Evolutionary conservation across 2,113 vertebrate genomes (phyloP).

Genomic region (Oreamnos americanus): DNA sequence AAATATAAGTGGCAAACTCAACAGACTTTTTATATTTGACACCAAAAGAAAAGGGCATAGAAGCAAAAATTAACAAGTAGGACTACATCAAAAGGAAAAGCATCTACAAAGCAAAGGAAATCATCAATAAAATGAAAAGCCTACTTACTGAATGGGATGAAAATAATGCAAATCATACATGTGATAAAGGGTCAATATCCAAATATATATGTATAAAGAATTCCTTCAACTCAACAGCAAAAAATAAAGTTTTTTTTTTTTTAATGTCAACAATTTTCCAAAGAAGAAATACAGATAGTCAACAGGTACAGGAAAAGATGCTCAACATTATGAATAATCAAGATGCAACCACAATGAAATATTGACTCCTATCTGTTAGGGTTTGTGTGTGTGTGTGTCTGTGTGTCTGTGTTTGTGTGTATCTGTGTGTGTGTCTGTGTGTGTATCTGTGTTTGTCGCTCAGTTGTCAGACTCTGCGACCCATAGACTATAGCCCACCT

Average conservation of each 20-base stretch:
- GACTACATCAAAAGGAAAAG: not conserved
- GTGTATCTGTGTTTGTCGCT: not conserved
- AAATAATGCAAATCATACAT: not conserved
- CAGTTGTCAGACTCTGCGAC: accelerated
- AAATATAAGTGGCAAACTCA: not conserved
- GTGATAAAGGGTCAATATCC: not conserved
- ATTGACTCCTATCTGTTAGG: not conserved
- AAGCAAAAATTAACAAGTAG: not conserved
- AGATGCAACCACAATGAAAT: not conserved
- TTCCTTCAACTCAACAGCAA: not conserved
- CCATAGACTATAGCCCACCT: not conserved
- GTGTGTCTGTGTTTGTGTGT: too few species aligned
- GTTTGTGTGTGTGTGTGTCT: not conserved
- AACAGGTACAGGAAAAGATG: not conserved
- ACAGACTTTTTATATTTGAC: not conserved
- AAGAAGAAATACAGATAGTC: not conserved
- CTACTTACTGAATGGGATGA: not conserved
- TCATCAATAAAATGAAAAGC: not conserved
- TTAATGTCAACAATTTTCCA: not conserved
- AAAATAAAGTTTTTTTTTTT: not conserved
- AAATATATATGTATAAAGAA: not conserved
- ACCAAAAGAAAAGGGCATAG: not conserved
- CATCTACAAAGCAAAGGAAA: not conserved
- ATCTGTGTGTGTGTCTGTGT: not conserved
- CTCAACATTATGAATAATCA: not conserved